Conservation (phyloP, 2,888 invertebrate species). For the Hybos culiciformis region DNA sequence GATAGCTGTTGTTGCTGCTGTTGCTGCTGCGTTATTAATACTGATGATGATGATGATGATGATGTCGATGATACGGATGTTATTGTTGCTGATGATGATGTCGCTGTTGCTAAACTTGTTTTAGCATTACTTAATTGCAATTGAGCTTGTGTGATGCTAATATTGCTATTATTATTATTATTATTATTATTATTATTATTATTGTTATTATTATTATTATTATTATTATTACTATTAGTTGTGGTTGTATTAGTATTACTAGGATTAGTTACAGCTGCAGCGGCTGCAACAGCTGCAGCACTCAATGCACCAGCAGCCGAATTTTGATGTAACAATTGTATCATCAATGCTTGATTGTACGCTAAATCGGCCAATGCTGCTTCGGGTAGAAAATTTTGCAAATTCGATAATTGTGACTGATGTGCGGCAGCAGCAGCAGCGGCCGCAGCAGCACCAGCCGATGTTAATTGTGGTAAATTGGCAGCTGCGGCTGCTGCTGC, state of each 20-base stretch:
- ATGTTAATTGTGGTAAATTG: conserved; percentile 47
- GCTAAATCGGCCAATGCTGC: conserved; percentile 88
- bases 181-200: too few species aligned
- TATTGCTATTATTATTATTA: too few species aligned
- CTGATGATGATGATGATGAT: conserved; percentile 8
- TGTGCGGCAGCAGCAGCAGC: conserved; percentile 44
- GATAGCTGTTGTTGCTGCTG: conserved; percentile 12
- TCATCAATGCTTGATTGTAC: conserved; percentile 84
- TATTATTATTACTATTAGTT: background rate
- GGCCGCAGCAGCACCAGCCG: conserved; percentile 66
- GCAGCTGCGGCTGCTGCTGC: conserved; percentile 15
- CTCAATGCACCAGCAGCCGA: conserved; percentile 19
- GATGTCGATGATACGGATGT: conserved; percentile 5
- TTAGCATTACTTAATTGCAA: too few species aligned
- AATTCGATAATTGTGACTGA: conserved; percentile 37
- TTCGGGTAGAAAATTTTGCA: conserved; percentile 42
- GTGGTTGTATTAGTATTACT: conserved; percentile 15
- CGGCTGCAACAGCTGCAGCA: conserved; percentile 19
- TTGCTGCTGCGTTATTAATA: background rate
- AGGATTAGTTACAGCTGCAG: conserved; percentile 29
- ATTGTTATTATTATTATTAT: background rate
- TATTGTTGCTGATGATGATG: background rate
- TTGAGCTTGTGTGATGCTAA: too few species aligned
- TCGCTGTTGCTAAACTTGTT: too few species aligned
- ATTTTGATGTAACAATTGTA: conserved; percentile 65